Evolutionary conservation across 2,888 invertebrate genomes (phyloP), one percentile per base, ranked within the genome.

Genomic region (Cataglyphis livida): DNA sequence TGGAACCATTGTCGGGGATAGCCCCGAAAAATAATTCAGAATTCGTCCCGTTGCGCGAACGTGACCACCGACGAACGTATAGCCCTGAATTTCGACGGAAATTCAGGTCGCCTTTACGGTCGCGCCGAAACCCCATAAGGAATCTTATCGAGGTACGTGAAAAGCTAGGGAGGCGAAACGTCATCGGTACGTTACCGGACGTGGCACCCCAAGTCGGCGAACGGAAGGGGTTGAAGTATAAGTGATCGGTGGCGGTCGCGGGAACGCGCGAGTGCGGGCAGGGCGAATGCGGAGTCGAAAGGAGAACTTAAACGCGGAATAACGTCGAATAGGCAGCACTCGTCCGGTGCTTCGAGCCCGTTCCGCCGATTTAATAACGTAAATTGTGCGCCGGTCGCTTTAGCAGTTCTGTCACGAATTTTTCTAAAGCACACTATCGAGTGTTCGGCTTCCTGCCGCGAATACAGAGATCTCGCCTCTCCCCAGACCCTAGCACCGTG

Each of bases 361-460:
- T 92, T 92, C 91, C 89, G 89, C 89, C 92, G 92, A 92, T 92
- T 92, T 92, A 94, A 94, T 93, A 93, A 93, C 93, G 92, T 93
- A 93, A 93, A 94, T 93, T 93, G 92, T 93, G 91, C 92, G 85
- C 89, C 83, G 83, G 66, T 92, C 82, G 87, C 83, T 86, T 90
- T 86, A 86, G 88, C 89, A 90, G 90, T 90, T 88, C 83, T 89
- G 90, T 90, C 90, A 90, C 90, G 90, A 90, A 90, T 90, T 90
- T 90, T 90, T 93, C 93, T 92, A 94, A 94, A 94, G 94, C 93
- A 93, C 93, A 93, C 94, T 94, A 94, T 94, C 93, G 94, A 94
- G 94, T 94, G 93, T 93, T 93, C 92, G 90, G 89, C 91, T 90
- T 93, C 92, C 91, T 93, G 93, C 91, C 86, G 92, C 87, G 94